phyloP scores from a whole-genome alignment of 2,113 vertebrate species.

The Petrocephalus microphthalmus region DNA sequence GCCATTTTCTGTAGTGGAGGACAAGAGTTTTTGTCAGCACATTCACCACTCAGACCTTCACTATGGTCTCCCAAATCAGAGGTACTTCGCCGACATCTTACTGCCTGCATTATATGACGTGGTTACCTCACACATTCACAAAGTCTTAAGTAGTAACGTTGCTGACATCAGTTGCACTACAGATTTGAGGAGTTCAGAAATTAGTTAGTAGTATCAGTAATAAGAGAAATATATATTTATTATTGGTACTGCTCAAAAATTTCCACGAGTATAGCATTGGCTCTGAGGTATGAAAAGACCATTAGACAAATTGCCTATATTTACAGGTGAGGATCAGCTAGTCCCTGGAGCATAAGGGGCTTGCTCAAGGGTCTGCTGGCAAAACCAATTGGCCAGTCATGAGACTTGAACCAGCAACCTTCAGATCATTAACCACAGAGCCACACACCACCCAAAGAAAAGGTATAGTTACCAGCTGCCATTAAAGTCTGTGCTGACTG shows the following conservation, averaged over 20 bases:
- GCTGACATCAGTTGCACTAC: not conserved
- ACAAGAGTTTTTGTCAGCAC: not conserved
- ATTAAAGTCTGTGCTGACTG: not conserved
- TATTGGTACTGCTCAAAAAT: not conserved
- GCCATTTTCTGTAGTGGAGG: not conserved
- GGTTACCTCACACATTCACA: too few relatives aligned
- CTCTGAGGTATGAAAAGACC: not conserved
- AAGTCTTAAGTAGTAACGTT: not conserved
- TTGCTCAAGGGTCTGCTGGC: not conserved
- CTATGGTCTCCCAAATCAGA: not conserved
- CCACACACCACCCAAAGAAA: not conserved
- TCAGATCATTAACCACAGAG: not conserved
- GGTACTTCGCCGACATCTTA: not conserved
- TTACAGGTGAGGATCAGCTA: not conserved
- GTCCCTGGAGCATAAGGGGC: not conserved
- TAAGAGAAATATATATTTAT: not conserved
- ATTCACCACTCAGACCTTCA: not conserved
- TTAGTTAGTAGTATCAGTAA: not conserved
- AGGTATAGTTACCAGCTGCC: not conserved
- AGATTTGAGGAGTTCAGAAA: not conserved
- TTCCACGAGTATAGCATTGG: not conserved
- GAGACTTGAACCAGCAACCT: not conserved
- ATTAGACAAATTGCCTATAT: not conserved
- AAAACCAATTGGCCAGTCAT: not conserved
- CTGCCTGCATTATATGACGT: not conserved